Base-by-base conservation (phyloP, 2,113 vertebrate species). In the Vimba vimba region DNA sequence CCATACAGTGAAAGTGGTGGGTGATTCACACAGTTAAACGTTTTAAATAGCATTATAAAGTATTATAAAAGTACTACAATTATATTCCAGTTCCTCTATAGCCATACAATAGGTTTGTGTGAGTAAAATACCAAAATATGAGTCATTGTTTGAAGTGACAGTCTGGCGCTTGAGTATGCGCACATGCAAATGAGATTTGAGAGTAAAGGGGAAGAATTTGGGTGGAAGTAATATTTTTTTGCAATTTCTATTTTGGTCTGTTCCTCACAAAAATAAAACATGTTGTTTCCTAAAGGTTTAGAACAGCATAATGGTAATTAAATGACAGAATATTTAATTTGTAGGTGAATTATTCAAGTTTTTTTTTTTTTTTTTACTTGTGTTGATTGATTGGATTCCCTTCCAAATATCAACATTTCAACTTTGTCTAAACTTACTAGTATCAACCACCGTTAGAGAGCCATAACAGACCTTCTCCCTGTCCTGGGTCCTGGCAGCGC, bases 331-430 rank as follows among this genome's bases (percentile, higher is more conserved):
- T 27, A 13, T 30, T 9, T 19, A 0, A 66, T 69, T 74, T 74
- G 23, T 73, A 6, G 19, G 10, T 73, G 4, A 43, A 45, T 9
- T 43, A 21, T 73, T 23, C 3, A 2, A 23, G 11, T 15, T 7
- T n/a, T 1, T 39, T 39, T 36, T 73, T 43, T 62, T 62, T n/a
- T 0, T 27, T 27, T 27, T 27, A 74, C 12, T 25, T 15, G 15
- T 57, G 55, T 57, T 23, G 55, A 57, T 74, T 74, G 43, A 74
- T 25, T 75, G 12, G 13, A 47, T 3, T 47, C 2, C 23, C 71
- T 47, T 45, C 6, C 43, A 75, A 75, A 75, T 50, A 75, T 47
- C 71, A 78, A 6, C 36, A 25, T 79, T 79, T 76, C 59, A 39
- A 15, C 55, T 55, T 30, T 39, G 30, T 55, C 52, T 8, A 23